A percentile compares a stretch with the other conserved stretches of the same genome.
These are phyloP conservation scores for Mus pahari DNA, from an alignment of 2,113 vertebrate genomes.

Conservation along the genomic window DNA sequence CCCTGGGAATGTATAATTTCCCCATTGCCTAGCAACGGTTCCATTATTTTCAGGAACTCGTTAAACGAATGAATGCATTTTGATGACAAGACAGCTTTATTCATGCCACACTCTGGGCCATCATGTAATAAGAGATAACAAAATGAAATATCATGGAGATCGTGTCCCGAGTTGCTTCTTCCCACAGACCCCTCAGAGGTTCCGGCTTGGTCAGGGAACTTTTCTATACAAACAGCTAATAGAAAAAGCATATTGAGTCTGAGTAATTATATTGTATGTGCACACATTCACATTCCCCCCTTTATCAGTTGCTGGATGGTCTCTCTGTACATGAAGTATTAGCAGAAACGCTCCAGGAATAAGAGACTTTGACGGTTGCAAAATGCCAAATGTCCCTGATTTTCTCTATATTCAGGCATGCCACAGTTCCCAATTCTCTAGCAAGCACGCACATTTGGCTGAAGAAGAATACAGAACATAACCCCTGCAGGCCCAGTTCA, in stretches of 20 bases:
- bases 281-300: conserved; percentile 40
- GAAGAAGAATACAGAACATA: not conserved
- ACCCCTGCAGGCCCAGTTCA: not conserved
- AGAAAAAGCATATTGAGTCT: conserved; percentile 66
- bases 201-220: conserved; percentile 49
- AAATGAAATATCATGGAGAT: conserved; percentile 79
- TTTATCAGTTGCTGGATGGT: conserved; percentile 43
- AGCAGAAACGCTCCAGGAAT: not conserved
- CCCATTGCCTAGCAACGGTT: conserved; percentile 80
- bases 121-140: conserved; percentile 76
- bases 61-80: conserved; percentile 80
- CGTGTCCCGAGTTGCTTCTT: conserved; percentile 53
- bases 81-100: conserved; percentile 81
- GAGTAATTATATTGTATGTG: conserved; percentile 62
- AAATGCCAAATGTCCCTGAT: not conserved
- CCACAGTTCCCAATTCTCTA: not conserved
- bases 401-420: not conserved
- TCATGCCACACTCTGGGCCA: conserved; percentile 65
- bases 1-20: conserved; percentile 73
- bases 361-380: conserved; percentile 15
- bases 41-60: conserved; percentile 81
- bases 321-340: conserved; percentile 59
- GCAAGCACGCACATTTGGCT: not conserved
- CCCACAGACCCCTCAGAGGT: conserved; percentile 39
- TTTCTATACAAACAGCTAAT: conserved; percentile 65